phyloP scores from a whole-genome alignment of 2,113 vertebrate species.

The Trichomycterus rosablanca region DNA sequence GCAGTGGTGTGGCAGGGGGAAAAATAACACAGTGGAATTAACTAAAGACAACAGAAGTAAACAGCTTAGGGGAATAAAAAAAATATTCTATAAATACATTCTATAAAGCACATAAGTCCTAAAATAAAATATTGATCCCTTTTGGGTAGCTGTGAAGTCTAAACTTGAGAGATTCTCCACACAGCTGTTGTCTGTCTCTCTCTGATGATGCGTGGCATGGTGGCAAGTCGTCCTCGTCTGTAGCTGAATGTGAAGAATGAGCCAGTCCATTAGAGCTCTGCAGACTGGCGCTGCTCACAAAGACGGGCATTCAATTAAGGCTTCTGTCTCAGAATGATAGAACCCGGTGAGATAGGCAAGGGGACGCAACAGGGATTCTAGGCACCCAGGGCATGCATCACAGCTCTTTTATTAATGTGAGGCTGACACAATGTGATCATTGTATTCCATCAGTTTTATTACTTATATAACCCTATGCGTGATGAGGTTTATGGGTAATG shows the following conservation, averaged over 20 bases:
- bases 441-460: neutral
- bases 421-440: neutral
- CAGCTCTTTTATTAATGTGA: too few species aligned
- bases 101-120: neutral
- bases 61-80: neutral
- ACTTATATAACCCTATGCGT: neutral
- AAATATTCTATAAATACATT: conserved; percentile 7
- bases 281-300: conserved; percentile 5
- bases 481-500: too few species aligned
- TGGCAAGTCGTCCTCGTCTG: conserved; percentile 3
- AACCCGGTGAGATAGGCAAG: neutral
- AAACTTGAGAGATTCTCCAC: too few species aligned
- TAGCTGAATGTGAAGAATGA: conserved; percentile 16
- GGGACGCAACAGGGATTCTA: conserved; percentile 2
- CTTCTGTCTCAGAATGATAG: conserved; percentile 12
- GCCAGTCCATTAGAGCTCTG: conserved; percentile 20
- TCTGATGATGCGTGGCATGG: conserved; percentile 2
- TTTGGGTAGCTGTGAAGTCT: conserved; percentile 4
- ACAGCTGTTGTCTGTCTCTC: too few species aligned
- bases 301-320: conserved; percentile 15
- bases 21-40: neutral
- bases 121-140: conserved; percentile 21
- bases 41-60: neutral
- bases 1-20: neutral
- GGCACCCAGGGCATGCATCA: neutral